Base-by-base conservation (phyloP, 64 coral and sea anemone genomes). In the Stichodactyla mertensii region DNA sequence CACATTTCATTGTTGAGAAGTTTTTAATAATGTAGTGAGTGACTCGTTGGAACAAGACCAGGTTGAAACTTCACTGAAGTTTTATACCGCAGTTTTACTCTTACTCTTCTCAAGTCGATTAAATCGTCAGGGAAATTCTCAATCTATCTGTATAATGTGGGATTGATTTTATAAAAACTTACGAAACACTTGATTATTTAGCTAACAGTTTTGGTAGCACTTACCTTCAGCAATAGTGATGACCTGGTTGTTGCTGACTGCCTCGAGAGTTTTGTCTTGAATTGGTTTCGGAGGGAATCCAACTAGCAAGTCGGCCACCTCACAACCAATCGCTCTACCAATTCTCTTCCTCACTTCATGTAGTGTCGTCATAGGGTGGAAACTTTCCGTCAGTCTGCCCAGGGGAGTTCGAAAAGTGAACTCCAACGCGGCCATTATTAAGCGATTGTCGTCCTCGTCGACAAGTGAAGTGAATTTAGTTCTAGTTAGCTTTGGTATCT, bases 151-250 rank as follows among this genome's bases (percentile, higher is more conserved):
- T 31, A 11, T 0, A 26, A 74, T 23, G 10, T 11, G 24, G 0
- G 69, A 13, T 31, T 74, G 24, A 31, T 74, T 74, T 10, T 10
- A 74, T n/a, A 74, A 7, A 27, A 74, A 74, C 69, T 27, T 24
- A 23, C 0, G 6, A 24, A 70, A 70, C 19, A 24, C n/a, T 70
- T 70, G 19, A 57, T 19, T 20, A 20, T 70, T 7, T 7, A 10
- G 19, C 1, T 70, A 20, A 9, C 19, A 70, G 66, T 70, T 18
- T 16, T 70, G 66, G 20, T 24, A 6, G 0, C 6, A 36, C 53
- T 85, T 59, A 85, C 83, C 83, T 85, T 85, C 83, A 18, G 60
- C 83, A 16, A 85, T 60, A 7, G 57, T 85, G 26, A 85, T 85
- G 13, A 85, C 83, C 61, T 85, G 51, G 54, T 85, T 85, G 23